Base-by-base conservation (phyloP, 2,797 vertebrate genomes). In the Aplochiton taeniatus region DNA sequence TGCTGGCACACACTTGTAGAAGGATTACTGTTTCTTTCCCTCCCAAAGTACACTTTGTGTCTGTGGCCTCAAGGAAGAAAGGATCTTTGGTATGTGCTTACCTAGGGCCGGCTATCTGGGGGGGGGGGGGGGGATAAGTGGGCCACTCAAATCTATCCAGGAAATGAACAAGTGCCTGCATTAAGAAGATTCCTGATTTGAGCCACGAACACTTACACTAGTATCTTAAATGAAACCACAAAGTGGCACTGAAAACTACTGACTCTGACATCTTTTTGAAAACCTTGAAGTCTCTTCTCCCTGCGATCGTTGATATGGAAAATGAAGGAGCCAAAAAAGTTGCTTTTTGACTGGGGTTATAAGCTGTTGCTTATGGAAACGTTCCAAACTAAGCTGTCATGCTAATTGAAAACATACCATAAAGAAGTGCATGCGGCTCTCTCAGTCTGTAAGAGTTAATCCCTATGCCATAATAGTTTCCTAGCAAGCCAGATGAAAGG, bases 21-120 rank as follows among this genome's bases (percentile, higher is more conserved):
- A 54, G 56, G 49, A 54, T 65, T 60, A n/a, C 55, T 60, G 50
- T 17, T 57, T 65, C 49, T 50, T 19, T 50, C 44, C 19, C 49
- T 44, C n/a, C 16, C 45, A 52, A 56, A 47, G 62, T 45, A 12
- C 19, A 45, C 69, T 76, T 75, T 41, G 42, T 11, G 48, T 53
- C 53, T 63, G 52, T 61, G 57, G 69, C 68, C 17, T 19, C 51
- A 65, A 17, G 19, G 17, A 85, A 81, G 79, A 78, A 83, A 76
- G 76, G 57, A 66, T 74, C 79, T 76, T 78, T 81, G 77, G 82
- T 57, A 67, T n/a, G 66, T 45, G 42, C 64, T 82, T 77, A 80
- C 75, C 69, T 68, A 69, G 70, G 66, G 76, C 43, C 50, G 48
- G 61, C 52, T 81, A 78, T 84, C 77, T 69, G 44, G 6, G 31